Conservation (phyloP, 2,797 vertebrate species). For the Salmo trutta region DNA sequence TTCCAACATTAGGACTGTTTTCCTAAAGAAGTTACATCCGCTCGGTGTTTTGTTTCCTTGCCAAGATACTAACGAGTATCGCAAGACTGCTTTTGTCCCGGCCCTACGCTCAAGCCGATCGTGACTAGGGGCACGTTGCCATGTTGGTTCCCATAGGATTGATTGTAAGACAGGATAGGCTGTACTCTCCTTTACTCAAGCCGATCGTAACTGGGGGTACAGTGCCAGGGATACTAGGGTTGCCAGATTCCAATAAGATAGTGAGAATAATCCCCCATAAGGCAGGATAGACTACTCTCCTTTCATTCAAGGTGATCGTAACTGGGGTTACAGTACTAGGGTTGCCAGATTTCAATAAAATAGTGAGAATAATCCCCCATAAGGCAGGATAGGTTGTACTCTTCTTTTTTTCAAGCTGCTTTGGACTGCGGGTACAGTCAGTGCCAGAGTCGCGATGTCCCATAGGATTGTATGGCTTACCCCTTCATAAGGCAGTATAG, state of each 20-base stretch:
- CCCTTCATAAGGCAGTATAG: not conserved
- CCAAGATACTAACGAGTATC: too few species aligned
- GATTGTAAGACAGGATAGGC: too few species aligned
- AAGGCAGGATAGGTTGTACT: conserved; percentile 4
- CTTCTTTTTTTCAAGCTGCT: conserved; percentile 10
- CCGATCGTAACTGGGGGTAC: too few species aligned
- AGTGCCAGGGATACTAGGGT: too few species aligned
- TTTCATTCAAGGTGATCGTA: conserved; percentile 21
- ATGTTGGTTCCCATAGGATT: not conserved
- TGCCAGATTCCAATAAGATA: too few species aligned
- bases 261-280: not conserved
- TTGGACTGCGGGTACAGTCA: conserved; percentile 27
- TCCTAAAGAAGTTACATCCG: too few species aligned
- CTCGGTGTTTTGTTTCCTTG: too few species aligned
- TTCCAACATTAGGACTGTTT: too few species aligned
- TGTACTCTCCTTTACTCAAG: too few species aligned
- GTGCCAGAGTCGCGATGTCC: not conserved
- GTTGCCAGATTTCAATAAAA: too few species aligned
- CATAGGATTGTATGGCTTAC: not conserved
- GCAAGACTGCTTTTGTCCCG: too few species aligned
- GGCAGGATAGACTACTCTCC: not conserved
- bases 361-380: too few species aligned
- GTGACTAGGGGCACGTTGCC: conserved; percentile 10
- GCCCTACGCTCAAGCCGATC: conserved; percentile 1
- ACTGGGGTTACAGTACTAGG: conserved; percentile 12